Evolutionary conservation across 2,797 vertebrate genomes (phyloP).

Genomic region (Podargus strigoides): DNA sequence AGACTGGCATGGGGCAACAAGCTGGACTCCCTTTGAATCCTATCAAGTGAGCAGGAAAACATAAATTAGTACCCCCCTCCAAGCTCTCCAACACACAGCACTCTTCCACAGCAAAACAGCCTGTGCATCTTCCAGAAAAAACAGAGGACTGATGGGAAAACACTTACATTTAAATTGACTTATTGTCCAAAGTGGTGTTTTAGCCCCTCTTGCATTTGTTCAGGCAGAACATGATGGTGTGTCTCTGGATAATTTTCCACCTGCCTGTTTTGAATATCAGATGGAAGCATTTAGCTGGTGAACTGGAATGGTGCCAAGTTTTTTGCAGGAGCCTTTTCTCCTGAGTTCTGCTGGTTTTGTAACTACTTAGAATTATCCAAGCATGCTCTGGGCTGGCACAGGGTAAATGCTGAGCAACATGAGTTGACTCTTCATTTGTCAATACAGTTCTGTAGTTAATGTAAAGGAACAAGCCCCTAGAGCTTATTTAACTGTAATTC

Average conservation of each 20-base stretch:
- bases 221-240: neutral
- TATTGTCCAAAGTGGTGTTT: conserved; percentile 5
- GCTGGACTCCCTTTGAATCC: neutral
- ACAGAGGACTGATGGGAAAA: neutral
- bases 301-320: neutral
- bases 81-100: neutral
- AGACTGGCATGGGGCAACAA: neutral
- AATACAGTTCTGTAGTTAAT: neutral
- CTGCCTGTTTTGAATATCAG: conserved; percentile 56
- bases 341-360: conserved; percentile 8
- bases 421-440: neutral
- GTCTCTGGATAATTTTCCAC: conserved; percentile 54
- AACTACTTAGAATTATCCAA: conserved; percentile 31
- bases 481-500: neutral
- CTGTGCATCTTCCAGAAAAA: neutral
- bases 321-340: conserved; percentile 23
- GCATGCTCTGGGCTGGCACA: neutral
- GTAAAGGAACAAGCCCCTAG: neutral
- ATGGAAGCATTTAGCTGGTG: conserved; percentile 9
- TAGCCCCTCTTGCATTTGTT: conserved; percentile 24
- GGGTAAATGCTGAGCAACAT: neutral
- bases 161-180: neutral
- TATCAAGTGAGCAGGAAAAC: neutral
- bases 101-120: neutral
- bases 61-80: neutral